Conservation (phyloP, 2,797 vertebrate species). For the Pangasius krempfi region DNA sequence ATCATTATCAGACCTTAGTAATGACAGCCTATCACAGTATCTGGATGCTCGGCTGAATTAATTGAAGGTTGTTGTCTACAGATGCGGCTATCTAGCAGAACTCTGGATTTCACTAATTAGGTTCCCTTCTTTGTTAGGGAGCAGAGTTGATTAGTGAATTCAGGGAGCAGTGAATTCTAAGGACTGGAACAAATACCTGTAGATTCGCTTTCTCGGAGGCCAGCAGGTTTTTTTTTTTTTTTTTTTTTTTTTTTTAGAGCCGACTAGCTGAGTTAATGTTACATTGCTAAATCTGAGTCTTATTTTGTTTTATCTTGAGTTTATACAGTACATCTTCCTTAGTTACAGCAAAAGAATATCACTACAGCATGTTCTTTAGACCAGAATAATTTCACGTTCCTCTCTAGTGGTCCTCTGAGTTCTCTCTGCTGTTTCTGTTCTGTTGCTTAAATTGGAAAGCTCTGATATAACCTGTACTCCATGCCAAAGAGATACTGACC, state of each 20-base stretch:
- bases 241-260: not conserved
- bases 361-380: not conserved
- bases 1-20: not conserved
- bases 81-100: not conserved
- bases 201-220: not conserved
- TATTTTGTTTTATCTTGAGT: not conserved
- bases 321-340: not conserved
- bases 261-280: not conserved
- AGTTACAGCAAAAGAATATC: constrained; percentile 23
- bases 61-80: not conserved
- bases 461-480: not conserved
- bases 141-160: constrained; percentile 21
- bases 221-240: not conserved
- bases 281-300: no score
- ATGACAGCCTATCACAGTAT: not conserved
- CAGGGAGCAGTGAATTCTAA: not conserved
- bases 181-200: not conserved
- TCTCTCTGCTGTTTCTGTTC: not conserved
- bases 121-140: constrained; percentile 19
- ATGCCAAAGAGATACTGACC: constrained; percentile 28
- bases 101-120: constrained; percentile 29
- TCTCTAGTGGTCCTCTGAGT: constrained; percentile 7
- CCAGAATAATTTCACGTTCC: constrained; percentile 4
- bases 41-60: not conserved
- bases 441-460: constrained; percentile 16